Percentiles rank a stretch among this genome's conserved stretches.
These are phyloP conservation scores for Ophion obscuratus DNA, from an alignment of 2,888 invertebrate species.

Conservation along the genomic window DNA sequence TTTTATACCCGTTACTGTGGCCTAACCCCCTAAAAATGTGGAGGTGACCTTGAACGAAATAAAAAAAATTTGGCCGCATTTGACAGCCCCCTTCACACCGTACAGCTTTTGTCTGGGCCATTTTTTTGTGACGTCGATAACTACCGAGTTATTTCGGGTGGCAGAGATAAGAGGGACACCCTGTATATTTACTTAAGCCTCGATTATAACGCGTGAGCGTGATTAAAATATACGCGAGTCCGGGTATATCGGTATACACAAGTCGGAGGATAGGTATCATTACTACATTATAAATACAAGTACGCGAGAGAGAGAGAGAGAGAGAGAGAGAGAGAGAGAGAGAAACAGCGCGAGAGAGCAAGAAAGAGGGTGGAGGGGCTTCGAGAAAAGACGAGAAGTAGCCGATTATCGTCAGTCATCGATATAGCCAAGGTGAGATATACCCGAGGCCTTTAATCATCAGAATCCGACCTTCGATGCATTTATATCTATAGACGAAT, in stretches of 20 bases:
- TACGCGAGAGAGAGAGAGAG: neutral
- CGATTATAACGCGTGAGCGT: conserved; percentile 53
- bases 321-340: neutral
- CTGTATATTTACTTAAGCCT: conserved; percentile 32
- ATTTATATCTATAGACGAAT: conserved; percentile 36
- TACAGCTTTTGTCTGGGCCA: no score
- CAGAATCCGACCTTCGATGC: conserved; percentile 48
- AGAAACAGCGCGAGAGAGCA: neutral
- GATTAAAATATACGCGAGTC: conserved; percentile 52
- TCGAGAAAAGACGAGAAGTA: conserved; percentile 49
- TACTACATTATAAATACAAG: conserved; percentile 34
- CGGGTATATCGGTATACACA: conserved; percentile 9
- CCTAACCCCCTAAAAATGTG: no score
- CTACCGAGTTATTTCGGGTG: no score
- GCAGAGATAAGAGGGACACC: no score
- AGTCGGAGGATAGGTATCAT: conserved; percentile 22
- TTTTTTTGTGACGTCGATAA: no score
- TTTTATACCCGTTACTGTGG: no score
- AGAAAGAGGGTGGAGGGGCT: neutral
- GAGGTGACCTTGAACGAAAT: no score
- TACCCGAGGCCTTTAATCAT: conserved; percentile 56
- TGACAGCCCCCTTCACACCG: no score
- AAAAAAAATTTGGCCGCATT: no score
- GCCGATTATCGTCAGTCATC: conserved; percentile 54
- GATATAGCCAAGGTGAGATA: conserved; percentile 50